Base-by-base conservation (phyloP, 2,888 invertebrate species). In the Drosophila mimetica region DNA sequence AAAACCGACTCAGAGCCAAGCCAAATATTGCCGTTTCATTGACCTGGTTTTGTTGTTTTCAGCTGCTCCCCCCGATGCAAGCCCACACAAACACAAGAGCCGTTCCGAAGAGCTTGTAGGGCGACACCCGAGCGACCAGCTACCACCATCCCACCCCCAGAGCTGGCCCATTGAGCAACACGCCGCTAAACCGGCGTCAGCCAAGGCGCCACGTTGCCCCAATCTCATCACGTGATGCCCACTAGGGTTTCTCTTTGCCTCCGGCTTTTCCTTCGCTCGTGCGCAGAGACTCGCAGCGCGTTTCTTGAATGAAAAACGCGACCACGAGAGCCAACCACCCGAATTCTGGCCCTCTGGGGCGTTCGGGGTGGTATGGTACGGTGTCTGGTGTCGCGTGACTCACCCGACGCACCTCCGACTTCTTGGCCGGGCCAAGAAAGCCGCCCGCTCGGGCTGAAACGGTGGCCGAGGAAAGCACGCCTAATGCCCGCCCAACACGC, bases 11-110 rank as follows among this genome's bases (percentile, higher is more conserved):
- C 72, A 57, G 75, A 72, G 76, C 76, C 80, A 72, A 76, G 83
- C 84, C 88, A 85, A 84, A 85, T 79, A 76, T 86, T 86, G 83
- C 81, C 83, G 82, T 90, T 88, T 89, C 89, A 89, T 89, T 89
- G 89, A 89, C 90, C 89, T 90, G 85, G 86, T 89, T 89, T 83
- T 58, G 46, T 41, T 44, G 59, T 67, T 58, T 69, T 63, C 18
- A 54, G 67, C 47, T 73, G 53, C 25, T 52, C 48, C 55, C 42
- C 16, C 30, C 53, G 34, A 42, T 44, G 25, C 75, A 75, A 75
- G 80, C 86, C 75, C 83, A 75, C 77, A 74, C 71, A 69, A 59
- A 47, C 75, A 72, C 71, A 69, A 59, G 50, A 65, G 66, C 61
- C 69, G 22, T 9, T 28, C 41, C 53, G 18, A n/a, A 59, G 80